Conservation (phyloP, 1,140 invertebrate genomes). For the Bombus confusus region DNA sequence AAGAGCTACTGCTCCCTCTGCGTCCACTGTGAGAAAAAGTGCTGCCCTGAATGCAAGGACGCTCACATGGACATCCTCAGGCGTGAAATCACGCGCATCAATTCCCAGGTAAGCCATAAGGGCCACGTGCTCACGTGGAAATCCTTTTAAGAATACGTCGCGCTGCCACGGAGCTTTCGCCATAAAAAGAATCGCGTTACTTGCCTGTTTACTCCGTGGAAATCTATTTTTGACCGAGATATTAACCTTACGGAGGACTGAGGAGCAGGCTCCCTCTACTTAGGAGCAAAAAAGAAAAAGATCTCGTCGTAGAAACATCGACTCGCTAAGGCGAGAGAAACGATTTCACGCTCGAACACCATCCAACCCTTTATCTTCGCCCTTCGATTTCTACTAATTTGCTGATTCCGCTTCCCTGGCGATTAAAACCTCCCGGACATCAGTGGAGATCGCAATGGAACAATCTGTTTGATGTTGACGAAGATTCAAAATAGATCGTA, state of each 20-base stretch:
- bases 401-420: neutral
- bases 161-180: neutral
- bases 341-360: neutral
- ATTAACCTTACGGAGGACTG: no score
- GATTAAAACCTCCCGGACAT: neutral
- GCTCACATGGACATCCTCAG: slow-evolving; percentile 98
- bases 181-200: neutral
- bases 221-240: neutral
- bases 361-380: no score
- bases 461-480: neutral
- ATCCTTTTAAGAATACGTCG: neutral
- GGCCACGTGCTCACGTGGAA: no score
- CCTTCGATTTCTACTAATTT: neutral
- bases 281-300: no score
- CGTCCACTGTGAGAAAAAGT: slow-evolving; percentile 97
- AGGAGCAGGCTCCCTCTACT: neutral
- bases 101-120: slow-evolving; percentile 89
- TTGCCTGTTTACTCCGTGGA: neutral
- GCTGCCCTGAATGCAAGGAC: slow-evolving; percentile 94
- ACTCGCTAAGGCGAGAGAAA: neutral
- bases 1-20: slow-evolving; percentile 95
- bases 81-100: slow-evolving; percentile 96
- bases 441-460: neutral
- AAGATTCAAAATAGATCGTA: neutral
- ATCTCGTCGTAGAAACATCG: neutral